phyloP scores from a whole-genome alignment of 2,113 vertebrate species.

The Physeter macrocephalus region DNA sequence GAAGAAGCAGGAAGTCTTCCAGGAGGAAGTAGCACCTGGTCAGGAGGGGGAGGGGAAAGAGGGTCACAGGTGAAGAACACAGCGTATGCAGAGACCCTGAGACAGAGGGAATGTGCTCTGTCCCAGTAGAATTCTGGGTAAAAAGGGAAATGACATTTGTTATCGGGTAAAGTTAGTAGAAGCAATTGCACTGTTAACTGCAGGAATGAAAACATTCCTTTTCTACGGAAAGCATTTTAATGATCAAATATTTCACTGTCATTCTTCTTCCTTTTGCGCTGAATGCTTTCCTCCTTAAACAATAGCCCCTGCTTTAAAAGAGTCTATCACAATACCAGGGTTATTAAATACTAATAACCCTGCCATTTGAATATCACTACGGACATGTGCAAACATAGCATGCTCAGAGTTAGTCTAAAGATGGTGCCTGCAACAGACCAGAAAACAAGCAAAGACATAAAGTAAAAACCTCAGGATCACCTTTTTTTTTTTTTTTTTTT shows the following conservation, averaged over 20 bases:
- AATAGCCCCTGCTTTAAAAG: background rate
- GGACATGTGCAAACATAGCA: background rate
- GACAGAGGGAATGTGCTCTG: background rate
- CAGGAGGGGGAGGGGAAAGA: background rate
- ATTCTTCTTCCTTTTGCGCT: background rate
- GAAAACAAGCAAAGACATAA: background rate
- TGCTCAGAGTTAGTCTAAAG: background rate
- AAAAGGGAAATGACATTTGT: background rate
- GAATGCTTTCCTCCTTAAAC: background rate
- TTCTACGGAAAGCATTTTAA: background rate
- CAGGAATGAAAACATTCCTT: background rate
- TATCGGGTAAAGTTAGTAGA: background rate
- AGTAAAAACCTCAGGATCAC: background rate
- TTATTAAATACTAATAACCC: background rate
- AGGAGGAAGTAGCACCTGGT: background rate
- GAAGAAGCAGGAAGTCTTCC: background rate
- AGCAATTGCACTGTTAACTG: background rate
- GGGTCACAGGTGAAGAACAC: background rate
- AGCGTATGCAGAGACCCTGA: fast-evolving
- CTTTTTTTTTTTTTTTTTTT: too few species aligned
- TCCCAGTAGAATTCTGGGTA: background rate
- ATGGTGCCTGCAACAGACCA: background rate
- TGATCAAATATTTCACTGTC: background rate
- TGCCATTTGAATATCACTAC: background rate
- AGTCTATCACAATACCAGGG: background rate